Conservation (phyloP, 2,113 vertebrate species). For the Argyrosomus japonicus region DNA sequence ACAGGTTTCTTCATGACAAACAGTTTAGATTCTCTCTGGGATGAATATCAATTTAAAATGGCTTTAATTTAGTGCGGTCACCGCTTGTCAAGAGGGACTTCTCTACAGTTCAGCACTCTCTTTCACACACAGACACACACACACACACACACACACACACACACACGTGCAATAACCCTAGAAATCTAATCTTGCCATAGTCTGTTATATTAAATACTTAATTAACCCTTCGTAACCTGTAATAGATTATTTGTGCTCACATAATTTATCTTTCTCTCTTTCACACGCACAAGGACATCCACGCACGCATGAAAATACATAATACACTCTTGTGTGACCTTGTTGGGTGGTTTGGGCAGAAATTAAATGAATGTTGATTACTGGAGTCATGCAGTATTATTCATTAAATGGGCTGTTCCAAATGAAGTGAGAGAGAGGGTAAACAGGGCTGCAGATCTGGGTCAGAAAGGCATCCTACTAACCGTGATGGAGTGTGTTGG, state of each 20-base stretch:
- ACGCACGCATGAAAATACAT: slow-evolving; percentile 12
- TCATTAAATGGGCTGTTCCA: slow-evolving; percentile 46
- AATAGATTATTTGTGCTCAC: slow-evolving; percentile 44
- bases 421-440: slow-evolving; percentile 25
- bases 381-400: slow-evolving; percentile 25
- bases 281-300: neutral
- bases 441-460: slow-evolving; percentile 40
- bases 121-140: neutral
- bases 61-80: slow-evolving; percentile 28
- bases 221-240: slow-evolving; percentile 75
- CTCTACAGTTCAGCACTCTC: neutral
- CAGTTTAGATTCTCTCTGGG: slow-evolving; percentile 14
- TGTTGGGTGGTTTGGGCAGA: slow-evolving; percentile 59
- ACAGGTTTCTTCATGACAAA: slow-evolving; percentile 1
- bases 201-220: slow-evolving; percentile 66
- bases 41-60: slow-evolving; percentile 33
- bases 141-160: slow-evolving; percentile 23
- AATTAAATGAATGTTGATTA: slow-evolving; percentile 71
- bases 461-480: slow-evolving; percentile 45
- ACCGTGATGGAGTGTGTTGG: neutral
- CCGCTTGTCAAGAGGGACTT: slow-evolving; percentile 23
- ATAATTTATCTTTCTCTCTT: slow-evolving; percentile 14
- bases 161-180: slow-evolving; percentile 56
- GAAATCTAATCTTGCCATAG: slow-evolving; percentile 54
- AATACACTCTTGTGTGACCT: slow-evolving; percentile 49